These are phyloP conservation scores for Aurelia aurita complex sp. Pacific DNA, from an alignment of 30 jellyfish, hydroid and myxozoan genomes.

Conservation along the genomic window DNA sequence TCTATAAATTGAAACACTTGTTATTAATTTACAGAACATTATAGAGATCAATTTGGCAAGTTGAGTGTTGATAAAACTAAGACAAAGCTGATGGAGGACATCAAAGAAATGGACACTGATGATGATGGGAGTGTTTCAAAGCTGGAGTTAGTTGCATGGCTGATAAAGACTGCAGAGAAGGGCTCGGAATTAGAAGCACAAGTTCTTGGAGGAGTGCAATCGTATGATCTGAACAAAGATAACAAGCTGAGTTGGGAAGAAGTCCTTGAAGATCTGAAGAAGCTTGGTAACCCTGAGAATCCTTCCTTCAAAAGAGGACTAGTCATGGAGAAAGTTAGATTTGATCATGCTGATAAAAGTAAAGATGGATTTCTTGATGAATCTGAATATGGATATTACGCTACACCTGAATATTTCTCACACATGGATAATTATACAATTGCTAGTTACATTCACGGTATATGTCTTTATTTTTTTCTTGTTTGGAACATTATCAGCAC, in stretches of 20 bases:
- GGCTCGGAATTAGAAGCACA: constrained; percentile 53
- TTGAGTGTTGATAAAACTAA: constrained; percentile 29
- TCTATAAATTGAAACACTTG: too few relatives aligned
- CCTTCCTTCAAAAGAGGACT: constrained; percentile 51
- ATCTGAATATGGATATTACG: constrained; percentile 46
- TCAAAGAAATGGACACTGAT: constrained; percentile 45
- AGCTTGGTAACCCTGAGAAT: constrained; percentile 51
- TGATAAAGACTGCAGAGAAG: constrained; percentile 44
- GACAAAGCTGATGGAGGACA: constrained; percentile 31
- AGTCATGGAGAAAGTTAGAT: constrained; percentile 49
- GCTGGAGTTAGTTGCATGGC: constrained; percentile 43
- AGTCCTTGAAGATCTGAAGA: constrained; percentile 49
- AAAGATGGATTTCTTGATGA: constrained; percentile 46
- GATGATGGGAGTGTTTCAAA: constrained; percentile 48
- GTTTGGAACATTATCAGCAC: too few relatives aligned
- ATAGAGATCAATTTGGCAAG: constrained; percentile 20
- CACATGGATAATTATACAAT: constrained; percentile 53
- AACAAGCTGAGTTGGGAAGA: constrained; percentile 65
- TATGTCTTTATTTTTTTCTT: background rate
- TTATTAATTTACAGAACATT: constrained; percentile 20
- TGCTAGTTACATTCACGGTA: constrained; percentile 56
- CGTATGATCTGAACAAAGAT: constrained; percentile 39
- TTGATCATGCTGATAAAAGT: constrained; percentile 52
- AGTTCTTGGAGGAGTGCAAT: constrained; percentile 36
- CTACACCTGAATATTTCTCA: constrained; percentile 68